Conservation (phyloP, 2,888 invertebrate genomes). For the Stegana nigrithorax region DNA sequence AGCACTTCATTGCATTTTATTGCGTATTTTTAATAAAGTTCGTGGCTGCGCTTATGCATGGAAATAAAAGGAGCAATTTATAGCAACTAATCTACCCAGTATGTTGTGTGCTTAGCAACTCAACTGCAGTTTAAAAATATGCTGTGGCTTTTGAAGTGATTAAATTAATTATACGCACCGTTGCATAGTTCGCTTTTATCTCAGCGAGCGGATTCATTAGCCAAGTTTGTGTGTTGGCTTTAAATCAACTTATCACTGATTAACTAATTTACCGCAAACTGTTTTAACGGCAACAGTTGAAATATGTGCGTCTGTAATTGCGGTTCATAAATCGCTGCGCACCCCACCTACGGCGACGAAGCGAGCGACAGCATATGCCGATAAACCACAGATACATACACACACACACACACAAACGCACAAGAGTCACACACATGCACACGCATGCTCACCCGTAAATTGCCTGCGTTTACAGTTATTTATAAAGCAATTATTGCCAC, state of each 20-base stretch:
- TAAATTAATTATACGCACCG: neutral
- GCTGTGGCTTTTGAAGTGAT: neutral
- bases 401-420: slow-evolving; percentile 10
- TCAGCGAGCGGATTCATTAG: neutral
- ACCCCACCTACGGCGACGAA: too few species aligned
- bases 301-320: neutral
- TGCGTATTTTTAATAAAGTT: too few species aligned
- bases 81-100: too few species aligned
- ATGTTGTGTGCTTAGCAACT: too few species aligned
- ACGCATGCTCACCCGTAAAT: neutral
- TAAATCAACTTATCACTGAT: slow-evolving; percentile 30
- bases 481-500: slow-evolving; percentile 55
- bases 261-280: slow-evolving; percentile 40
- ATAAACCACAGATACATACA: neutral
- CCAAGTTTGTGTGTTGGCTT: neutral
- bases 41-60: too few species aligned
- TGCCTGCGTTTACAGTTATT: slow-evolving; percentile 40
- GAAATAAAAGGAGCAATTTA: too few species aligned
- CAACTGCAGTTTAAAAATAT: too few species aligned
- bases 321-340: neutral
- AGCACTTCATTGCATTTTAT: too few species aligned
- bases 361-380: neutral
- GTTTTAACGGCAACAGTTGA: slow-evolving; percentile 16
- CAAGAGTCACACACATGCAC: slow-evolving; percentile 4
- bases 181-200: neutral